Percentiles rank a stretch among this genome's conserved stretches.
phyloP scores from a whole-genome alignment of 2,888 invertebrate species.

The Choreutis nemorana region DNA sequence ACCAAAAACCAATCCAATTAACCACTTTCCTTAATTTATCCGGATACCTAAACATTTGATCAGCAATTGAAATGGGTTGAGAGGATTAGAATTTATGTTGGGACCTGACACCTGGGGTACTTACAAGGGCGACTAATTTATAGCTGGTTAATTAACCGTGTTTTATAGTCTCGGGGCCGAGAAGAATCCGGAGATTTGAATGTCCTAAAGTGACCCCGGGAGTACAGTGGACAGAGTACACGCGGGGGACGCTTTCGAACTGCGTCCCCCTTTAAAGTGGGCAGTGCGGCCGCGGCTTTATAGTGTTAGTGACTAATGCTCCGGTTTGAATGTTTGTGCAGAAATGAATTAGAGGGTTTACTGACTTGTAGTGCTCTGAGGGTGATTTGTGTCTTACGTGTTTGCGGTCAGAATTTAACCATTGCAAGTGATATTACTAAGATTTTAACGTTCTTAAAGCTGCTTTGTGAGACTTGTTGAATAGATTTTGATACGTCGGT shows the following conservation, averaged over 20 bases:
- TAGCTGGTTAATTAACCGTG: constrained; percentile 43
- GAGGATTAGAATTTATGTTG: constrained; percentile 33
- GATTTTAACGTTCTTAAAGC: too few relatives aligned
- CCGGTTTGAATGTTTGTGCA: constrained; percentile 1
- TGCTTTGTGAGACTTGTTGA: too few relatives aligned
- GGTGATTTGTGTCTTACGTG: too few relatives aligned
- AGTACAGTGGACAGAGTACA: constrained; percentile 6
- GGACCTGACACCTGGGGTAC: constrained; percentile 27
- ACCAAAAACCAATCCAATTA: constrained; percentile 2
- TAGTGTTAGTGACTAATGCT: constrained; percentile 3
- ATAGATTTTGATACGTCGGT: too few relatives aligned
- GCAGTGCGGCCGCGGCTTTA: too few relatives aligned
- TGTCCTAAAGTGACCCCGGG: constrained; percentile 34
- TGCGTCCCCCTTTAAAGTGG: too few relatives aligned
- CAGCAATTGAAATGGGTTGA: constrained; percentile 16
- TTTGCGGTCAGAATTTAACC: too few relatives aligned
- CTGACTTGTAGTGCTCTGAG: too few relatives aligned
- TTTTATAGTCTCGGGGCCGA: constrained; percentile 24
- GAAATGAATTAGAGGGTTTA: too few relatives aligned
- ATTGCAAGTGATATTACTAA: too few relatives aligned
- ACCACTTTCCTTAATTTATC: neutral
- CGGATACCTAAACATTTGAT: constrained; percentile 7
- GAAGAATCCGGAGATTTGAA: constrained; percentile 58
- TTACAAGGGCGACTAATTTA: constrained; percentile 36
- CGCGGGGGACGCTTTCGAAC: constrained; percentile 11